A percentile compares a stretch with the other conserved stretches of the same genome.
phyloP scores from a whole-genome alignment of 2,797 vertebrate species.

The Malacoctenus gilli region DNA sequence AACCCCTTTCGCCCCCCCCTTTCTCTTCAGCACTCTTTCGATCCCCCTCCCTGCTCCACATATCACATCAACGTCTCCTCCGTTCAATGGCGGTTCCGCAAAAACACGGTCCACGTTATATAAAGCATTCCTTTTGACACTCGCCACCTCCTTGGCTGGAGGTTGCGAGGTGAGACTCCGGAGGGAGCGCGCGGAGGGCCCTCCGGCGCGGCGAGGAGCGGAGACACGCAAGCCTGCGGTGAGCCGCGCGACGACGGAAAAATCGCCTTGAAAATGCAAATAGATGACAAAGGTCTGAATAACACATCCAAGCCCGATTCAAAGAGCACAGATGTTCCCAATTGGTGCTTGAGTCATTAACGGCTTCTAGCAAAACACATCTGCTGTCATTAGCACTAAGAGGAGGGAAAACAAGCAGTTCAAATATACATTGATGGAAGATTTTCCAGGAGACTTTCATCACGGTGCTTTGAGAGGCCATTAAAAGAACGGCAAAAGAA shows the following conservation, averaged over 20 bases:
- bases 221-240: not conserved
- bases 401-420: conserved; percentile 59
- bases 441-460: conserved; percentile 60
- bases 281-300: conserved; percentile 39
- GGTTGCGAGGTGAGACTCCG: conserved; percentile 7
- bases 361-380: conserved; percentile 66
- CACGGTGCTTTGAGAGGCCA: conserved; percentile 44
- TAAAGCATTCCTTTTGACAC: conserved; percentile 26
- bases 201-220: not conserved
- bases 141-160: not conserved
- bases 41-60: conserved; percentile 14
- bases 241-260: conserved; percentile 6
- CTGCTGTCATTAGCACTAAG: conserved; percentile 66
- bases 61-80: conserved; percentile 37
- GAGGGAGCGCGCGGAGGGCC: too few relatives aligned
- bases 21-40: not conserved
- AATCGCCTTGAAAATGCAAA: conserved; percentile 37
- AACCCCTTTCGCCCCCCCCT: conserved; percentile 40
- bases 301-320: conserved; percentile 40
- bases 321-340: conserved; percentile 69
- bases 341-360: conserved; percentile 72
- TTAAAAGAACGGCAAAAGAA: conserved; percentile 48
- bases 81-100: conserved; percentile 30
- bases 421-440: conserved; percentile 55
- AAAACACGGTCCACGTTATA: conserved; percentile 26